These are phyloP conservation scores for Netelia fuscicornis DNA, from an alignment of 2,888 invertebrate species.

Conservation along the genomic window DNA sequence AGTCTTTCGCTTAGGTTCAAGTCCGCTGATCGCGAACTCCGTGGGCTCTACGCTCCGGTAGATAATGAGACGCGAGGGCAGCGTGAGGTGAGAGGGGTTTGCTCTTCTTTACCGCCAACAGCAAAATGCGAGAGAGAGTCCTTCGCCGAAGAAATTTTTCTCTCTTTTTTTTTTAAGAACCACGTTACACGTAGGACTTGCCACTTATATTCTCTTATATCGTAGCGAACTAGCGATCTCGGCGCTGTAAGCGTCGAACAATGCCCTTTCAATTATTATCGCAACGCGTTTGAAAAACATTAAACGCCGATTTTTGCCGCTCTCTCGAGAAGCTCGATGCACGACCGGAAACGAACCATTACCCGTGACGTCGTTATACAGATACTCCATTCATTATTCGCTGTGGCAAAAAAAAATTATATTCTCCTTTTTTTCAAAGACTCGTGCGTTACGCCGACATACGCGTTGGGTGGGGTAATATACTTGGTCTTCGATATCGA, in stretches of 20 bases:
- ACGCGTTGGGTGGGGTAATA: background rate
- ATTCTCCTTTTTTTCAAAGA: background rate
- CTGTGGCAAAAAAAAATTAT: background rate
- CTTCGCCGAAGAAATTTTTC: background rate
- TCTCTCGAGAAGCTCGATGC: constrained; percentile 11
- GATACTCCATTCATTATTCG: background rate
- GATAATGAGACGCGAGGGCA: constrained; percentile 30
- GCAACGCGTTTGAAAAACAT: constrained; percentile 22
- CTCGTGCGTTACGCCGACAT: background rate
- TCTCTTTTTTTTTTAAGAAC: background rate
- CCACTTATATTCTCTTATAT: background rate
- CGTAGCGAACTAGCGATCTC: background rate
- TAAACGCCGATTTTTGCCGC: constrained; percentile 23
- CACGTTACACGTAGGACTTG: background rate
- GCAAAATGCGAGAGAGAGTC: background rate
- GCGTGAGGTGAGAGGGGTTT: constrained; percentile 15
- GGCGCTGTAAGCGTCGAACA: background rate
- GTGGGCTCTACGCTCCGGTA: constrained; percentile 60
- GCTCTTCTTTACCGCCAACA: constrained; percentile 6
- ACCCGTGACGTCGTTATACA: constrained; percentile 41
- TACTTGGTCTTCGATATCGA: background rate
- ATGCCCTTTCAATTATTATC: constrained; percentile 1
- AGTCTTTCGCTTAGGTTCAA: constrained; percentile 48
- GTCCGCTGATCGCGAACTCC: constrained; percentile 58
- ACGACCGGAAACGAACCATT: constrained; percentile 33